These are phyloP conservation scores for Cataglyphis cursor DNA, from an alignment of 2,888 invertebrate genomes.

Conservation along the genomic window DNA sequence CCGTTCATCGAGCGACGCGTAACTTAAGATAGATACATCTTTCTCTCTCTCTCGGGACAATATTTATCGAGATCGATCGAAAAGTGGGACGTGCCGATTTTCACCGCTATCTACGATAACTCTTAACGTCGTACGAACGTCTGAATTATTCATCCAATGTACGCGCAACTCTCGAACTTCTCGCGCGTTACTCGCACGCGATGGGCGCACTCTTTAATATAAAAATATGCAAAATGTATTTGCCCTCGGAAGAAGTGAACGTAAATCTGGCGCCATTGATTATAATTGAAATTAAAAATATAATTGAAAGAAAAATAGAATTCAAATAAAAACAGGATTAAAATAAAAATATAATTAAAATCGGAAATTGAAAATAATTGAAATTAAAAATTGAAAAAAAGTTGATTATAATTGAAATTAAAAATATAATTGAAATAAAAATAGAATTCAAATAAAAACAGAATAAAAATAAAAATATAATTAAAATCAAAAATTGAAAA, in stretches of 20 bases:
- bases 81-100: conserved; percentile 14
- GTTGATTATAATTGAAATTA: too few relatives aligned
- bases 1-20: conserved; percentile 51
- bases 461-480: too few relatives aligned
- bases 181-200: conserved; percentile 10
- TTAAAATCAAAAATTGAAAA: too few relatives aligned
- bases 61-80: conserved; percentile 62
- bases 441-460: too few relatives aligned
- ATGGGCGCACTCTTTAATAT: conserved; percentile 9
- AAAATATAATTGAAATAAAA: too few relatives aligned
- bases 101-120: conserved; percentile 16
- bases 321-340: too few relatives aligned
- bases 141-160: conserved; percentile 55
- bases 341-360: too few relatives aligned
- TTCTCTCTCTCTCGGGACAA: conserved; percentile 32
- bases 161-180: conserved; percentile 42
- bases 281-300: background rate
- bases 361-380: too few relatives aligned
- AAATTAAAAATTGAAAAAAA: background rate
- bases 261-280: background rate
- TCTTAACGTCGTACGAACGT: conserved; percentile 32
- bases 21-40: conserved; percentile 29
- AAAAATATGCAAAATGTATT: conserved; percentile 42
- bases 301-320: too few relatives aligned
- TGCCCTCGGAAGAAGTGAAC: background rate